Evolutionary conservation across 1,140 invertebrate species (phyloP).

Genomic region (Achroia grisella): DNA sequence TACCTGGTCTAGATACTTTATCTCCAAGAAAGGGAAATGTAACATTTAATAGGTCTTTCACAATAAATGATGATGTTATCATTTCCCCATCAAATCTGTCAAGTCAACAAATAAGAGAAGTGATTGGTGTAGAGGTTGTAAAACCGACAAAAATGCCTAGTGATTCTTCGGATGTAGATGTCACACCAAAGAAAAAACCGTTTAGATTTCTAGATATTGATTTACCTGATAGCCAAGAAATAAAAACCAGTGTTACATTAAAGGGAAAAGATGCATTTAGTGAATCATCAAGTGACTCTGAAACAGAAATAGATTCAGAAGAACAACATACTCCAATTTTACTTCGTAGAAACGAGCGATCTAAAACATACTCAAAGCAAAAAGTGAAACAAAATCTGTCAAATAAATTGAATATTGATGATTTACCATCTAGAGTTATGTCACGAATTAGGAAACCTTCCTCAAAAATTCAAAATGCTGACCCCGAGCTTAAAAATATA

Average conservation of each 20-base stretch:
- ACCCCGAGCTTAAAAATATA: constrained; percentile 14
- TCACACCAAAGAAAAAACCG: constrained; percentile 38
- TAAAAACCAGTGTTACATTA: constrained; percentile 32
- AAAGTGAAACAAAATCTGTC: constrained; percentile 39
- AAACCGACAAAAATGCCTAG: constrained; percentile 21
- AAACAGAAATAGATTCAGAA: constrained; percentile 28
- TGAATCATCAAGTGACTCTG: constrained; percentile 42
- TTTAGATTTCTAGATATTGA: constrained; percentile 37
- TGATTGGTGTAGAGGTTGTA: constrained; percentile 17
- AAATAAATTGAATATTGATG: constrained; percentile 33
- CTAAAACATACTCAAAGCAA: constrained; percentile 26
- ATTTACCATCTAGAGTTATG: constrained; percentile 34
- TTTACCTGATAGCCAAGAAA: constrained; percentile 53
- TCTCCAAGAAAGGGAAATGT: constrained; percentile 1
- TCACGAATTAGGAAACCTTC: constrained; percentile 46
- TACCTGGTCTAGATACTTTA: constrained; percentile 8
- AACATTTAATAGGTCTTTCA: no score
- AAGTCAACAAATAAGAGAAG: constrained; percentile 24
- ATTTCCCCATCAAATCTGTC: constrained; percentile 12
- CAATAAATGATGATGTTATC: no score
- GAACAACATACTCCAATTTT: constrained; percentile 26
- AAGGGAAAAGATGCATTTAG: constrained; percentile 11
- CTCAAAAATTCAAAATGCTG: constrained; percentile 23
- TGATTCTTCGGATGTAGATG: constrained; percentile 37
- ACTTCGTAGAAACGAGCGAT: constrained; percentile 23